Percentiles rank a stretch among this genome's conserved stretches.
Conservation (phyloP, 2,113 vertebrate genomes). For the Entosphenus tridentatus region DNA sequence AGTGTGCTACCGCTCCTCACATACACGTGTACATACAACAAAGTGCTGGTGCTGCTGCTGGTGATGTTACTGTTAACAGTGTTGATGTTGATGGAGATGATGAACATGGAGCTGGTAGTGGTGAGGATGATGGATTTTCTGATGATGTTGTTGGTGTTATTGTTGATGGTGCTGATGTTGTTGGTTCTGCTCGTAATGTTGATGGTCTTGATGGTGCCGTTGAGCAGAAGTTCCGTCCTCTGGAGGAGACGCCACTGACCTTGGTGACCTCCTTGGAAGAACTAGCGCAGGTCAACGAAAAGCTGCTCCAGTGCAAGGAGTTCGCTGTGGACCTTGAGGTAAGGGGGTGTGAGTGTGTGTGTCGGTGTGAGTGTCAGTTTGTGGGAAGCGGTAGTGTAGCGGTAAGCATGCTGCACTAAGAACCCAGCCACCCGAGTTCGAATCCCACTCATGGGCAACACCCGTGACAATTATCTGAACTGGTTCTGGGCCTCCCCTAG, state of each 20-base stretch:
- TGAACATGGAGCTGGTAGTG: slow-evolving; percentile 2
- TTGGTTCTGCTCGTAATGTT: not conserved
- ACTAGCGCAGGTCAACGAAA: slow-evolving; percentile 60
- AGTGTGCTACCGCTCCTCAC: too few species aligned
- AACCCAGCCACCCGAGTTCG: too few species aligned
- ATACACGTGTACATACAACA: too few species aligned
- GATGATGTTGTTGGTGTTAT: not conserved
- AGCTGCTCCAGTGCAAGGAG: slow-evolving; percentile 40
- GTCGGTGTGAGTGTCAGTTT: too few species aligned
- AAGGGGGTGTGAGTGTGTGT: slow-evolving; percentile 5
- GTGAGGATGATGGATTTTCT: too few species aligned
- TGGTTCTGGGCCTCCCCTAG: too few species aligned
- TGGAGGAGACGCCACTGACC: slow-evolving; percentile 37
- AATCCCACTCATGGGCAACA: too few species aligned
- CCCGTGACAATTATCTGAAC: too few species aligned
- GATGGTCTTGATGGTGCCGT: too few species aligned
- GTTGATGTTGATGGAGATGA: not conserved
- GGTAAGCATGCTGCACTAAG: too few species aligned
- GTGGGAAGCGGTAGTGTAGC: too few species aligned
- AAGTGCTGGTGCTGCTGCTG: too few species aligned
- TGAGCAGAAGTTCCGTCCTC: slow-evolving; percentile 36
- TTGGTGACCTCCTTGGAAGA: slow-evolving; percentile 48
- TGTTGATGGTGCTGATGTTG: not conserved
- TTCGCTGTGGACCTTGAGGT: slow-evolving; percentile 92
- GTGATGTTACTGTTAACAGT: not conserved